Percentiles rank a stretch among this genome's conserved stretches.
These are phyloP conservation scores for Dromas ardeola DNA, from an alignment of 2,113 vertebrate genomes.

Conservation along the genomic window DNA sequence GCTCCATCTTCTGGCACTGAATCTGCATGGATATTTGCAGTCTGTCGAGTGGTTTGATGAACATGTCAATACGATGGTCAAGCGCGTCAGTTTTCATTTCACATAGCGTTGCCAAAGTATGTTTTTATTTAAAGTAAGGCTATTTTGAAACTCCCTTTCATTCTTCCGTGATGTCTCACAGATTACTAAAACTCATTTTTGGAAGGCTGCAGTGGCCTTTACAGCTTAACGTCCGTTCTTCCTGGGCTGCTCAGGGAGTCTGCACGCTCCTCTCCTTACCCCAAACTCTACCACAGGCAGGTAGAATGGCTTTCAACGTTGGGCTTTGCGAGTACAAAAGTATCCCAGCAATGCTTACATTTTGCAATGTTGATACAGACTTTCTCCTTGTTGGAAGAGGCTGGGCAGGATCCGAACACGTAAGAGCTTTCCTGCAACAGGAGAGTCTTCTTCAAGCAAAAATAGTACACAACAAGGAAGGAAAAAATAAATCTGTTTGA, in stretches of 20 bases:
- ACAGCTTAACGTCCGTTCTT: neutral
- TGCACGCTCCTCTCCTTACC: neutral
- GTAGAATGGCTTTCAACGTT: neutral
- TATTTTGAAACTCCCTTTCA: conserved; percentile 44
- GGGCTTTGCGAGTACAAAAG: accelerated
- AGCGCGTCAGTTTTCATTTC: conserved; percentile 17
- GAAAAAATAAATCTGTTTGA: neutral
- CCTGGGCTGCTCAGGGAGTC: neutral
- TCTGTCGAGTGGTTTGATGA: conserved; percentile 21
- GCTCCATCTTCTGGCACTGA: neutral
- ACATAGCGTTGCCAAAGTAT: neutral
- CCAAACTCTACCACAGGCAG: neutral
- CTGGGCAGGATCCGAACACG: neutral
- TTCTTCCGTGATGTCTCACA: neutral
- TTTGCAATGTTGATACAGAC: neutral
- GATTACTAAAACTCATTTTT: neutral
- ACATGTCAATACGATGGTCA: conserved; percentile 32
- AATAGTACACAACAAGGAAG: neutral
- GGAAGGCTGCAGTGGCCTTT: neutral
- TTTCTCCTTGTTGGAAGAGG: neutral
- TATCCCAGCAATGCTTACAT: neutral
- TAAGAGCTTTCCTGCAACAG: neutral
- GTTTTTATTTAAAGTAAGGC: conserved; percentile 46
- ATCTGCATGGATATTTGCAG: neutral
- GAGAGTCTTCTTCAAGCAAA: neutral